Evolutionary conservation across 2,797 vertebrate species (phyloP), one percentile per base, ranked within the genome.

Genomic region (Hylomyscus alleni): DNA sequence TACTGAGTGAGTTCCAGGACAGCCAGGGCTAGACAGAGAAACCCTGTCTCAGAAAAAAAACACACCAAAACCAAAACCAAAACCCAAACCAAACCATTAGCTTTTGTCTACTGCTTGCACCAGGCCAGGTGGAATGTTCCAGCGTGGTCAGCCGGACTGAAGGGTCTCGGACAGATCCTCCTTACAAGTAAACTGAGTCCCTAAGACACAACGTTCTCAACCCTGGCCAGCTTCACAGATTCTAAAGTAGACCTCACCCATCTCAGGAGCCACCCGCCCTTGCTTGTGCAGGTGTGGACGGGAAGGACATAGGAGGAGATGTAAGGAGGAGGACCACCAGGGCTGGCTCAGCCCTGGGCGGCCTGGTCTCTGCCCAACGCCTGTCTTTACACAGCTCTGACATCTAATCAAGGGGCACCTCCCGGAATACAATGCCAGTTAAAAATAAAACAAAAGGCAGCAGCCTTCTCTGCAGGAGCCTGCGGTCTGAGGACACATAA

Each of bases 381-480:
- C 90, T 20, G 72, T 13, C 81, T 77, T 52, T 76, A 3, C 1
- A 14, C 44, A 37, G 83, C 10, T n/a, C 22, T 73, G 91, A 89
- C 37, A 20, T 10, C 56, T 47, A 31, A 73, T 47, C 73, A 12
- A 69, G 50, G 54, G 76, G 37, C 60, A n/a, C 62, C 62, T 56
- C 62, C 78, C 20, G 14, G 52, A 84, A 67, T 77, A 78, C 12
- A 22, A 17, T 5, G 31, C 31, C 0, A 0, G 62, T 87, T 87
- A 95, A 94, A 95, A 95, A 90, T 90, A 91, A 94, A 87, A 90
- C 58, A 52, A 54, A 82, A 89, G 96, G 37, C 58, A 50, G 31
- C 9, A 22, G 89, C 12, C 47, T 80, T 19, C 62, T 44, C 47
- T 1, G 9, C 0, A 1, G 77, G 76, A 20, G 81, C 58, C 62